Conservation (phyloP, 2,797 vertebrate genomes). For the Pseudochirops corinnae region DNA sequence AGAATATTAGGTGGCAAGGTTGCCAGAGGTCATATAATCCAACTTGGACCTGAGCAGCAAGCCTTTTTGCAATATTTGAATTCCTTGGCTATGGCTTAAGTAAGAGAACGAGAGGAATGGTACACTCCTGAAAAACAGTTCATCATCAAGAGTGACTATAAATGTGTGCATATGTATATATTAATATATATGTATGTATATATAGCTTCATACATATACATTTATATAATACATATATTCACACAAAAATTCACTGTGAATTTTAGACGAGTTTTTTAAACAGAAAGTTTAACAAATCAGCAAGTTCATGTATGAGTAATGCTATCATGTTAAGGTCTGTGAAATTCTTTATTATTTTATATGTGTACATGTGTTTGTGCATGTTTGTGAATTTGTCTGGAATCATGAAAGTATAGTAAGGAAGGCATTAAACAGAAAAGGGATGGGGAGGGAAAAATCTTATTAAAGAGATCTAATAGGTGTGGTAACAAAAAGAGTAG, state of each 20-base stretch:
- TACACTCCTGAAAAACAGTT: not conserved
- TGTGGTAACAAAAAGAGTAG: not conserved
- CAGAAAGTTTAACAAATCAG: not conserved
- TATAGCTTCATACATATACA: not conserved
- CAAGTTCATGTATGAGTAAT: not conserved
- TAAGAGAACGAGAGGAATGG: not conserved
- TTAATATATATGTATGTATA: not conserved
- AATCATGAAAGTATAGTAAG: not conserved
- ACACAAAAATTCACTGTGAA: not conserved
- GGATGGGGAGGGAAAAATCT: not conserved
- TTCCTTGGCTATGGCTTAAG: not conserved
- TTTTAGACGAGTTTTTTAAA: not conserved
- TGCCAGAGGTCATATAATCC: not conserved
- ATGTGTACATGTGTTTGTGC: not conserved
- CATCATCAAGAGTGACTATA: not conserved
- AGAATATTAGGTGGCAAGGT: not conserved
- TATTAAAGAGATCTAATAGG: not conserved
- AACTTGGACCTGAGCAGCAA: not conserved
- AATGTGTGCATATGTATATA: not conserved
- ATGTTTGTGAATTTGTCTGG: not conserved
- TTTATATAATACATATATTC: not conserved
- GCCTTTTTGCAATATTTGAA: not conserved
- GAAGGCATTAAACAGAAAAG: not conserved
- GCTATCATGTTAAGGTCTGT: not conserved
- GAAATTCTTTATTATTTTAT: not conserved